phyloP scores from a whole-genome alignment of 2,888 invertebrate genomes.

The Ophraella communa region DNA sequence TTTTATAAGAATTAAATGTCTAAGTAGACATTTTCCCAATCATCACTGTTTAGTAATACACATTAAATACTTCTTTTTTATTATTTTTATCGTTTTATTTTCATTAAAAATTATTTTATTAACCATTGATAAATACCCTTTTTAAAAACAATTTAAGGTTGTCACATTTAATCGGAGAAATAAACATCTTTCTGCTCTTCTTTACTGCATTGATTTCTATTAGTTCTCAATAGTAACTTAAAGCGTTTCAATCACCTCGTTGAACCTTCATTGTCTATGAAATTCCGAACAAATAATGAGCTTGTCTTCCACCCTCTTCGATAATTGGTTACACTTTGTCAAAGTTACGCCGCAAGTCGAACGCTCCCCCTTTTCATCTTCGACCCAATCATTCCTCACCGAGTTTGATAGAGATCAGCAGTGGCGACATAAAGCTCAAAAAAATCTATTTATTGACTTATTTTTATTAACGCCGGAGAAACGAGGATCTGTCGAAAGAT shows the following conservation, averaged over 20 bases:
- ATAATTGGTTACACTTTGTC: slow-evolving; percentile 36
- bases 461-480: neutral
- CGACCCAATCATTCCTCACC: slow-evolving; percentile 26
- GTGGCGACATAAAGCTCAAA: slow-evolving; percentile 5
- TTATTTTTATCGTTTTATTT: too few species aligned
- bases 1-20: too few species aligned
- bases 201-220: slow-evolving; percentile 18
- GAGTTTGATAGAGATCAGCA: slow-evolving; percentile 22
- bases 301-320: slow-evolving; percentile 34
- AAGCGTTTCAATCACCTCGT: slow-evolving; percentile 29
- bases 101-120: too few species aligned
- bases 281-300: slow-evolving; percentile 34
- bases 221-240: slow-evolving; percentile 17
- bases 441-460: slow-evolving; percentile 1
- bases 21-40: too few species aligned
- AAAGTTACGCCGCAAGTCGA: slow-evolving; percentile 35
- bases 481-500: neutral
- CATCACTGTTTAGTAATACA: too few species aligned
- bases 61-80: too few species aligned
- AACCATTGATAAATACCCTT: too few species aligned
- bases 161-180: too few species aligned
- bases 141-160: too few species aligned
- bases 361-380: slow-evolving; percentile 19
- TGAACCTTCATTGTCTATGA: slow-evolving; percentile 30
- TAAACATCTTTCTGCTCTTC: neutral